These are phyloP conservation scores for Orchesellides sinensis DNA, from an alignment of 2,888 invertebrate genomes.

Conservation along the genomic window DNA sequence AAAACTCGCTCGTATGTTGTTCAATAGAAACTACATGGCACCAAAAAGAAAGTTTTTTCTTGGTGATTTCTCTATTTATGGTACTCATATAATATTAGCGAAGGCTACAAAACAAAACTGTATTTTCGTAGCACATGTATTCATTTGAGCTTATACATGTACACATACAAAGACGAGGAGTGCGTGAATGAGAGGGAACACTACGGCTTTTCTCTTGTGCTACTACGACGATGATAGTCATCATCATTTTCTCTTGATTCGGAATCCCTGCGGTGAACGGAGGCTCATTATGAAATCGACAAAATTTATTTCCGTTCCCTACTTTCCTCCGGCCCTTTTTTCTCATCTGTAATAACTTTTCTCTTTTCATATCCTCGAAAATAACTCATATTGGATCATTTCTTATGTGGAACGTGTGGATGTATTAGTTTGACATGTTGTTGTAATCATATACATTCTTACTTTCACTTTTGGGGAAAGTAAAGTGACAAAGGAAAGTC, in stretches of 20 bases:
- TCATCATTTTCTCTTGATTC: conserved; percentile 2
- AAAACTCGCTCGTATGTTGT: no score
- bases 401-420: no score
- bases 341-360: no score
- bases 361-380: no score
- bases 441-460: no score
- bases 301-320: neutral
- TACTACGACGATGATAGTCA: neutral
- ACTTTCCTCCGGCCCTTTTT: neutral
- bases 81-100: neutral
- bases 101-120: neutral
- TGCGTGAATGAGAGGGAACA: neutral
- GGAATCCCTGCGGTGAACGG: neutral
- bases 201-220: neutral
- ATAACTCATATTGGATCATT: no score
- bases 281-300: conserved; percentile 18
- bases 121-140: no score
- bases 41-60: neutral
- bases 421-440: no score
- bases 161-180: neutral
- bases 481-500: no score
- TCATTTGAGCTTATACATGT: no score
- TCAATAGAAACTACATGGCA: no score
- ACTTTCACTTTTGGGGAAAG: no score
- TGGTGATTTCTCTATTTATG: neutral